Evolutionary conservation across 2,797 vertebrate genomes (phyloP).

Genomic region (Tinamus major): DNA sequence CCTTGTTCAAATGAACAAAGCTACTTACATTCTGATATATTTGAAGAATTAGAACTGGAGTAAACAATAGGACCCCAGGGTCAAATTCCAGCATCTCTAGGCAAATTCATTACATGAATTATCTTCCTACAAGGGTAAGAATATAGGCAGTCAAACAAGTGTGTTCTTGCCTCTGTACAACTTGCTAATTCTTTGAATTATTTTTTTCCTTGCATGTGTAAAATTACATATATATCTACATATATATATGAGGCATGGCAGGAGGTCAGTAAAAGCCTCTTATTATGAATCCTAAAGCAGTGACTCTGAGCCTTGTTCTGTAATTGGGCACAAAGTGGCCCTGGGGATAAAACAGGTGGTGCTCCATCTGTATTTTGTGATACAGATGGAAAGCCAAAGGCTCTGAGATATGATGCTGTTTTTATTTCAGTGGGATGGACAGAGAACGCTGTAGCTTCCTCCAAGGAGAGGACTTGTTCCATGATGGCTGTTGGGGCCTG

Average conservation of each 20-base stretch:
- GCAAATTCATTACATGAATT: background rate
- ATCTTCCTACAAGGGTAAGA: background rate
- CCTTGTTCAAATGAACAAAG: background rate
- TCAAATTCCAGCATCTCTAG: background rate
- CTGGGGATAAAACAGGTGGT: background rate
- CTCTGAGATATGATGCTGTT: background rate
- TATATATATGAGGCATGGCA: background rate
- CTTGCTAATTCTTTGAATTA: background rate
- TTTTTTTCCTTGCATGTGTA: background rate
- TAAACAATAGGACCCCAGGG: background rate
- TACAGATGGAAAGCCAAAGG: background rate
- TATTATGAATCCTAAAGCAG: background rate
- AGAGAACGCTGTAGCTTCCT: background rate
- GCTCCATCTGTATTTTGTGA: background rate
- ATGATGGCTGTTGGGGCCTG: background rate
- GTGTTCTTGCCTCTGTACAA: background rate
- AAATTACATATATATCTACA: background rate
- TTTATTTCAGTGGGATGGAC: background rate
- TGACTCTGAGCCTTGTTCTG: background rate
- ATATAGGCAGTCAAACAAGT: background rate
- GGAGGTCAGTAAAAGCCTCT: background rate
- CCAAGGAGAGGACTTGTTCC: background rate
- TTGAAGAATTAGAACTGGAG: background rate
- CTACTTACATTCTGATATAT: background rate
- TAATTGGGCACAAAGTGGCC: background rate